These are phyloP conservation scores for Cynoglossus semilaevis DNA, from an alignment of 2,113 vertebrate genomes.

Conservation along the genomic window DNA sequence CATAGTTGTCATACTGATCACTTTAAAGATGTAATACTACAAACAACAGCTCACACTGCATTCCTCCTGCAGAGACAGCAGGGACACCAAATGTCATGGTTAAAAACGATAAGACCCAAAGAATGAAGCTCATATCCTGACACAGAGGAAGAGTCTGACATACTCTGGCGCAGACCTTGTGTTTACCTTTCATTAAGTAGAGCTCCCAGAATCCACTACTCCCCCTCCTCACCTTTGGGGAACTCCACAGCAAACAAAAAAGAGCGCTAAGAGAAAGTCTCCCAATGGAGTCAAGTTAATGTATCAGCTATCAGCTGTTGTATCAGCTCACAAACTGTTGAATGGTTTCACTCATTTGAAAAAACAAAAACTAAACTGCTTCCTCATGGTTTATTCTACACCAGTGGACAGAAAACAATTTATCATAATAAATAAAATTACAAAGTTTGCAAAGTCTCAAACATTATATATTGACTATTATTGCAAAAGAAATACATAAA, in stretches of 20 bases:
- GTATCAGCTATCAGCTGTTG: too few relatives aligned
- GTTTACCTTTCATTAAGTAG: constrained; percentile 76
- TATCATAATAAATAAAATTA: too few relatives aligned
- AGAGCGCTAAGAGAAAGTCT: constrained; percentile 2
- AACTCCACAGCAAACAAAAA: constrained; percentile 40
- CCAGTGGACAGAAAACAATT: too few relatives aligned
- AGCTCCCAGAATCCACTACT: constrained; percentile 47
- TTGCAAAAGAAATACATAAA: neutral
- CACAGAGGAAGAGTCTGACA: constrained; percentile 44
- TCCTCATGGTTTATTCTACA: too few relatives aligned
- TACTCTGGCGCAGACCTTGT: constrained; percentile 57
- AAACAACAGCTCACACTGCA: constrained; percentile 1
- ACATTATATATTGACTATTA: neutral
- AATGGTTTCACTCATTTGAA: too few relatives aligned
- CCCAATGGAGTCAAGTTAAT: too few relatives aligned
- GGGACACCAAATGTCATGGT: constrained; percentile 47
- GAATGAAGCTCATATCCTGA: constrained; percentile 75
- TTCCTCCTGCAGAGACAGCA: constrained; percentile 31
- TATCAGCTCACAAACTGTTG: too few relatives aligned
- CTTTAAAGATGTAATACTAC: neutral
- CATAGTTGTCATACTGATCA: constrained; percentile 7
- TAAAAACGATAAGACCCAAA: constrained; percentile 53
- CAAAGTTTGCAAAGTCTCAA: neutral
- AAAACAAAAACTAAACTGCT: too few relatives aligned
- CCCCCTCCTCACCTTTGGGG: constrained; percentile 18